phyloP scores from a whole-genome alignment of 2,113 vertebrate species.

The Forbesichthys agassizii region DNA sequence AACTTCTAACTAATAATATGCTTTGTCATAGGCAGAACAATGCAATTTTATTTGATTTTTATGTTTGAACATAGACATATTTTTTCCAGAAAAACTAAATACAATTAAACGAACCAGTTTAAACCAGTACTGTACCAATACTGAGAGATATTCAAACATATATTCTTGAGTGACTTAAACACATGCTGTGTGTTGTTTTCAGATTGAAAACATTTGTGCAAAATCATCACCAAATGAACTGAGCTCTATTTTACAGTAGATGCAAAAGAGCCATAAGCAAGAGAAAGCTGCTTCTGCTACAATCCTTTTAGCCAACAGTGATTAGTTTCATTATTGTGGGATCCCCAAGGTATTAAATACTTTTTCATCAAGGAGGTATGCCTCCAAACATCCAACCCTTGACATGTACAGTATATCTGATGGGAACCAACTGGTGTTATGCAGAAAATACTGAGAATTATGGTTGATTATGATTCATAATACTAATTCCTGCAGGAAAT shows the following conservation, averaged over 20 bases:
- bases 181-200: no score
- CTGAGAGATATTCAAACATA: no score
- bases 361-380: neutral
- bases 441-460: neutral
- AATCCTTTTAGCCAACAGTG: conserved; percentile 79
- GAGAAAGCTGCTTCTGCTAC: conserved; percentile 66
- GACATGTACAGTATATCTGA: neutral
- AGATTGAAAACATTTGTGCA: no score
- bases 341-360: conserved; percentile 3
- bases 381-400: neutral
- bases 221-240: no score
- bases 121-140: no score
- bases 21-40: no score
- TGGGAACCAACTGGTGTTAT: neutral
- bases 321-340: conserved; percentile 53
- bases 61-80: no score
- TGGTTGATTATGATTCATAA: neutral
- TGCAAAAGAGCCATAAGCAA: conserved; percentile 10
- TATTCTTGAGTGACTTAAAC: no score
- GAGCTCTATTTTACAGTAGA: neutral
- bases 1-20: no score
- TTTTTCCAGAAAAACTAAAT: no score
- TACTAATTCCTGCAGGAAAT: conserved; percentile 34
- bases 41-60: no score
- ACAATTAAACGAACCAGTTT: no score